Conservation (phyloP, 2,888 invertebrate genomes). For the Drosophila buzzatii region DNA sequence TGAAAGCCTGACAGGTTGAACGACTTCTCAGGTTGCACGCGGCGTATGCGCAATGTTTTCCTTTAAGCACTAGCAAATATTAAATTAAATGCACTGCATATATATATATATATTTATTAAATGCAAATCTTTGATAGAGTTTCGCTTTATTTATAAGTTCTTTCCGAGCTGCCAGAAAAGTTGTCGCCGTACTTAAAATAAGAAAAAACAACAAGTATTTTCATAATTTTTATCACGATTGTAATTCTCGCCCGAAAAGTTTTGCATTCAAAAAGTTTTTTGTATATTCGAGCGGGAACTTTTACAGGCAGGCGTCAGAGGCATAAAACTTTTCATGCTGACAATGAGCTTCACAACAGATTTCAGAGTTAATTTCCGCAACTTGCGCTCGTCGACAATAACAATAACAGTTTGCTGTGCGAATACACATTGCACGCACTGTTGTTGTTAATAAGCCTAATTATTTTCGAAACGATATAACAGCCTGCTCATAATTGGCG, state of each 20-base stretch:
- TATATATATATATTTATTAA: constrained; percentile 24
- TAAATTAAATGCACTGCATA: constrained; percentile 43
- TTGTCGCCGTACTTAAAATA: constrained; percentile 53
- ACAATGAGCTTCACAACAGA: constrained; percentile 80
- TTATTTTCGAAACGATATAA: constrained; percentile 62
- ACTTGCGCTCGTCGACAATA: constrained; percentile 66
- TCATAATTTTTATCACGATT: constrained; percentile 81
- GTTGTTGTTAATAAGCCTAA: constrained; percentile 77
- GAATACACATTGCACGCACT: constrained; percentile 65
- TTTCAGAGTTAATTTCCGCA: constrained; percentile 77
- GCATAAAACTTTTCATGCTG: constrained; percentile 69
- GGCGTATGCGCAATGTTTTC: constrained; percentile 37
- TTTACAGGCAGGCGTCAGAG: constrained; percentile 31
- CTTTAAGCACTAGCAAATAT: constrained; percentile 25
- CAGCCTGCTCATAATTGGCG: constrained; percentile 49
- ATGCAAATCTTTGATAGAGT: constrained; percentile 37
- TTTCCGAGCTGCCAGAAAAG: constrained; percentile 34
- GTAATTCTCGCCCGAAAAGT: constrained; percentile 78
- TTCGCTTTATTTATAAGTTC: constrained; percentile 43
- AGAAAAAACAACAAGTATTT: constrained; percentile 52
- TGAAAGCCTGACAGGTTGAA: constrained; percentile 29
- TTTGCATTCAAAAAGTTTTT: constrained; percentile 76
- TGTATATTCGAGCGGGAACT: constrained; percentile 56
- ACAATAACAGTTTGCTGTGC: constrained; percentile 62
- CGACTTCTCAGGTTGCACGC: constrained; percentile 28